Conservation (phyloP, 2,888 invertebrate species). For the Leucozona laternaria region DNA sequence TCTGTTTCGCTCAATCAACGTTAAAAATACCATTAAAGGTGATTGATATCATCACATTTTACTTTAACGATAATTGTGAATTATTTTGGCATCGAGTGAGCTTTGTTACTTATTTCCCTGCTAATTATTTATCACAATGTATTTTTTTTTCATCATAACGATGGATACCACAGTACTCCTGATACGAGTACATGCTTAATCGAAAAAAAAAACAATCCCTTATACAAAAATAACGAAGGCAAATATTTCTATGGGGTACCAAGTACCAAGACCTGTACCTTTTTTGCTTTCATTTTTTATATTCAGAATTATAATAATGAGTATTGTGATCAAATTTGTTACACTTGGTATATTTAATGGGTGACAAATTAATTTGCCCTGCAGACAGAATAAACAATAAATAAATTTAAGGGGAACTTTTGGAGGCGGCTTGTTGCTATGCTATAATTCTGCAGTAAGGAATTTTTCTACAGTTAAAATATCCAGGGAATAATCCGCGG, state of each 20-base stretch:
- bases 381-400: constrained; percentile 49
- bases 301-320: constrained; percentile 25
- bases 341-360: constrained; percentile 23
- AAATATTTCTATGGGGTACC: not conserved
- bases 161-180: not conserved
- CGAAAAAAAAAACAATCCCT: not conserved
- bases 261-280: not conserved
- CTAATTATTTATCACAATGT: constrained; percentile 57
- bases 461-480: not conserved
- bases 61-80: constrained; percentile 49
- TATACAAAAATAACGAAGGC: constrained; percentile 3
- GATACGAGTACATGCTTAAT: not conserved
- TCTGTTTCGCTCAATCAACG: constrained; percentile 38
- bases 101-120: constrained; percentile 50
- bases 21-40: constrained; percentile 40
- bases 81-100: constrained; percentile 55
- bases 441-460: not conserved
- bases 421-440: not conserved
- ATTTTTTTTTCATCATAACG: constrained; percentile 14
- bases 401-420: constrained; percentile 11
- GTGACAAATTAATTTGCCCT: constrained; percentile 25
- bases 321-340: constrained; percentile 26
- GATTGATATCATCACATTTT: constrained; percentile 63
- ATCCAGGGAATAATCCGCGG: not conserved
- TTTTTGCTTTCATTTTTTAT: not conserved